Percentiles rank a stretch among this genome's conserved stretches.
Conservation (phyloP, 2,797 vertebrate species). For the Pangasius djambal region DNA sequence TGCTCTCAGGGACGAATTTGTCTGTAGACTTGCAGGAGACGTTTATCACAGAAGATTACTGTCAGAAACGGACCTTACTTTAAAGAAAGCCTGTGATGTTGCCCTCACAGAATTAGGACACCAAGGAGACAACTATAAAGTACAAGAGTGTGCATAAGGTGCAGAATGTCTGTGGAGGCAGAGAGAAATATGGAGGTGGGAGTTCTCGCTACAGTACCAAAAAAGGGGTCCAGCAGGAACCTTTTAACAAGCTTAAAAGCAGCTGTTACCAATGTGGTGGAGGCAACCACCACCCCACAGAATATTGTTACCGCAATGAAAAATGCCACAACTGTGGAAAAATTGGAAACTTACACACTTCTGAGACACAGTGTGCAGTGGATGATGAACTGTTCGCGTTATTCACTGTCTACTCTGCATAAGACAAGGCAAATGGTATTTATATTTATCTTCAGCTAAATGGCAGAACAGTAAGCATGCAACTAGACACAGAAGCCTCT, state of each 20-base stretch:
- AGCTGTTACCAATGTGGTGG: not conserved
- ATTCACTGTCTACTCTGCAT: constrained; percentile 8
- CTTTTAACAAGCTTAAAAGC: not conserved
- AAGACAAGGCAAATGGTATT: not conserved
- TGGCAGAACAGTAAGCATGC: constrained; percentile 10
- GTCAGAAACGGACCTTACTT: constrained; percentile 11
- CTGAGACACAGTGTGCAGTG: not conserved
- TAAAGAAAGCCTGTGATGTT: not conserved
- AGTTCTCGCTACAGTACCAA: not conserved
- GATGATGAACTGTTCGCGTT: not conserved
- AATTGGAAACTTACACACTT: not conserved
- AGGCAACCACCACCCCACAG: not conserved
- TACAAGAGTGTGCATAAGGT: not conserved
- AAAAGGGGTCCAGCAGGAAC: not conserved
- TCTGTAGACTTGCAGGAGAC: not conserved
- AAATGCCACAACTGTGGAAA: constrained; percentile 16
- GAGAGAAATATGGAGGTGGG: not conserved
- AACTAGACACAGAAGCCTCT: constrained; percentile 5
- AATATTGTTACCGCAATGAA: constrained; percentile 1
- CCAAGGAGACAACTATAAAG: not conserved
- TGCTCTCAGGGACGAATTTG: not conserved
- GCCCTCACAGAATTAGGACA: not conserved
- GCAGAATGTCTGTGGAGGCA: not conserved
- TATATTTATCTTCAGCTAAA: constrained; percentile 1
- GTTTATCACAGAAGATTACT: constrained; percentile 21